phyloP scores from a whole-genome alignment of 35 echinoderm and acorn worm genomes.

The Heliocidaris erythrogramma region DNA sequence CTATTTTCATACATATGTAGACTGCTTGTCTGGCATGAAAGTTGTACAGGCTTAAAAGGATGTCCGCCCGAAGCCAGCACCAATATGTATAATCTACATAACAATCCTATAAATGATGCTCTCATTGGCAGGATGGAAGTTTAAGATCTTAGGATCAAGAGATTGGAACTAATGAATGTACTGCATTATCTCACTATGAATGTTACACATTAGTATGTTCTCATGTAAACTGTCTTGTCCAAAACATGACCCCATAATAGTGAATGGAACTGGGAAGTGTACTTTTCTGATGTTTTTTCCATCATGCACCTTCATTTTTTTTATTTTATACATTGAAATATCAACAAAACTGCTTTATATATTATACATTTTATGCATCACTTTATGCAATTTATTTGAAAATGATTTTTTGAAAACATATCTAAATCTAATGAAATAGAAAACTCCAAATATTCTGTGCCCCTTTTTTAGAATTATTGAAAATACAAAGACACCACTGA shows the following conservation, averaged over 20 bases:
- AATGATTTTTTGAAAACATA: not conserved
- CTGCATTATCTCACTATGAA: not conserved
- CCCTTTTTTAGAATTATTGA: not conserved
- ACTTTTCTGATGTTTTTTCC: not conserved
- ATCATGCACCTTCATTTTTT: not conserved
- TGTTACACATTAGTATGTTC: not conserved
- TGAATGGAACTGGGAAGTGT: not conserved
- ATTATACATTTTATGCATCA: not conserved
- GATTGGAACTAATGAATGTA: not conserved
- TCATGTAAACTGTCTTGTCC: not conserved
- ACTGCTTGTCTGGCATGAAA: not conserved
- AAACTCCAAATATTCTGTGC: no score
- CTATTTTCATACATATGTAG: conserved; percentile 34
- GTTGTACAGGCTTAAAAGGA: not conserved
- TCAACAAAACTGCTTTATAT: not conserved
- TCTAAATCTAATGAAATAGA: not conserved
- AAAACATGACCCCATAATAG: not conserved
- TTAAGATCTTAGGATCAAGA: not conserved
- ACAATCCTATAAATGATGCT: not conserved
- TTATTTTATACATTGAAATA: not conserved
- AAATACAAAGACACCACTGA: not conserved
- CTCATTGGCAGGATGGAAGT: not conserved
- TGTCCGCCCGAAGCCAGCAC: not conserved
- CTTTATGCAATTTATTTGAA: not conserved
- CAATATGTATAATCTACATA: not conserved